These are phyloP conservation scores for Augiades crinisus DNA, from an alignment of 2,888 invertebrate genomes.

Conservation along the genomic window DNA sequence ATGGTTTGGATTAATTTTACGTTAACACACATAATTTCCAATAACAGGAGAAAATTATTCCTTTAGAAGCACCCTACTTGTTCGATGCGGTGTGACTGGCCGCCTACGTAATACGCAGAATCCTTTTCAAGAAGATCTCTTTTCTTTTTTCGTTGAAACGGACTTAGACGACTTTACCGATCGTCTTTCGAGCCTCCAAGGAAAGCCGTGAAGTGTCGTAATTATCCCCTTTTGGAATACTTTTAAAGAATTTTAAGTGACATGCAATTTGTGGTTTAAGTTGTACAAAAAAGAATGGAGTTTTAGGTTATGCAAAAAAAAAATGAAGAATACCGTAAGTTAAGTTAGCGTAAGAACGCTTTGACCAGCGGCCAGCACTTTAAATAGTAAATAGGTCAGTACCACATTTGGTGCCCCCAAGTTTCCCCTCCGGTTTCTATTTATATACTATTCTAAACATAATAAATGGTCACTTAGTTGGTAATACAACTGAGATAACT, in stretches of 20 bases:
- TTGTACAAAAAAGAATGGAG: slow-evolving; percentile 1
- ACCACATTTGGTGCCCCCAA: no score
- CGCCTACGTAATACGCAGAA: slow-evolving; percentile 58
- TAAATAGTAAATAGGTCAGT: no score
- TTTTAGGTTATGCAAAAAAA: no score
- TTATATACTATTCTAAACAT: no score
- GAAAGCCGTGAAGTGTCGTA: slow-evolving; percentile 76
- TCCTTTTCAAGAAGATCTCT: slow-evolving; percentile 71
- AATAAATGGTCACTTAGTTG: no score
- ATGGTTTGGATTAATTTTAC: background rate
- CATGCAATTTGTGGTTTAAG: background rate
- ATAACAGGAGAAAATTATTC: no score
- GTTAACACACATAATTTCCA: background rate
- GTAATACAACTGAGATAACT: no score
- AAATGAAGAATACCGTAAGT: no score
- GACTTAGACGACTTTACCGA: slow-evolving; percentile 76
- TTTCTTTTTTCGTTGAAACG: slow-evolving; percentile 69
- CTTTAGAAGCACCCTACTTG: background rate
- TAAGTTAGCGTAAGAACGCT: no score
- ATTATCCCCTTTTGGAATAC: slow-evolving; percentile 55
- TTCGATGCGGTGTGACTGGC: slow-evolving; percentile 50
- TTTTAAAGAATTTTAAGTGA: slow-evolving; percentile 29
- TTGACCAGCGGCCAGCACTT: no score
- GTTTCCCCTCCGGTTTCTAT: no score
- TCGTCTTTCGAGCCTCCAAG: slow-evolving; percentile 67